Conservation (phyloP, 2,888 invertebrate genomes). For the Nephrotoma guestfalica region DNA sequence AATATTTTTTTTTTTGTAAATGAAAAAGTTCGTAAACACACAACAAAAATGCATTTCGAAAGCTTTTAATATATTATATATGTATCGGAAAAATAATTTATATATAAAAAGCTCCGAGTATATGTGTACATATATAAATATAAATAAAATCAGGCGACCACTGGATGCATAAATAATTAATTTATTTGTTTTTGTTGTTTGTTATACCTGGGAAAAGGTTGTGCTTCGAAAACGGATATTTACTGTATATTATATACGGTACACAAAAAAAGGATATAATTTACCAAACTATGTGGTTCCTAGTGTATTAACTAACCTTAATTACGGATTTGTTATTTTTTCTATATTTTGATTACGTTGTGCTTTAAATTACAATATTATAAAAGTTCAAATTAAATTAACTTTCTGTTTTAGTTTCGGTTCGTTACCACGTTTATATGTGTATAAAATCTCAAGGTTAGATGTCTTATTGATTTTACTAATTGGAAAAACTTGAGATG, state of each 20-base stretch:
- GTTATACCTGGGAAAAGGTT: neutral
- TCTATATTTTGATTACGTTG: neutral
- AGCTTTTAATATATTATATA: neutral
- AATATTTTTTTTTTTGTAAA: neutral
- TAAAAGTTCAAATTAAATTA: neutral
- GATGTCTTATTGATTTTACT: neutral
- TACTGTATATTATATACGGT: neutral
- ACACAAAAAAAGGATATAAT: neutral
- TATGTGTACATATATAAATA: neutral
- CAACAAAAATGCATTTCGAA: neutral
- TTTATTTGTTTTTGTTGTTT: neutral
- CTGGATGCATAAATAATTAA: neutral
- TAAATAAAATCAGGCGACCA: neutral
- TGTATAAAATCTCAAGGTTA: neutral
- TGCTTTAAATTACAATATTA: neutral
- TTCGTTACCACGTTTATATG: neutral
- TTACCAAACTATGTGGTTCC: neutral
- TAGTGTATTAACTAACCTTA: neutral
- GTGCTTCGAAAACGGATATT: neutral
- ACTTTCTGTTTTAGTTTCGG: neutral
- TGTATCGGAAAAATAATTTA: neutral
- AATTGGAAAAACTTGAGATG: neutral
- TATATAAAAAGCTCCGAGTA: no score
- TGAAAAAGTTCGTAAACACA: neutral
- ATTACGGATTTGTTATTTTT: neutral